Conservation (phyloP, 2,113 vertebrate genomes). For the Morone chrysops region DNA sequence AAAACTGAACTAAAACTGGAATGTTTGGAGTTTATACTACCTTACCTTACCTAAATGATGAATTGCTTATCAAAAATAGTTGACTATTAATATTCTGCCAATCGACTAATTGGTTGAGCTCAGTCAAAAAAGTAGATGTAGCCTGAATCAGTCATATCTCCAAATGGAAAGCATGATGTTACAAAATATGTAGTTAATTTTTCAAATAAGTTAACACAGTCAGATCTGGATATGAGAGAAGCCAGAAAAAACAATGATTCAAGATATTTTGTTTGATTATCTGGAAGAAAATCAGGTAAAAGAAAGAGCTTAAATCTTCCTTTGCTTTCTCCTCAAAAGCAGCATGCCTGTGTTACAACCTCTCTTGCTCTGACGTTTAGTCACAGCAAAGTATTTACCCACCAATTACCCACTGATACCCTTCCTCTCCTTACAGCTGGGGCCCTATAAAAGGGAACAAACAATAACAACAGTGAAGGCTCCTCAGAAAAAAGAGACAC, state of each 20-base stretch:
- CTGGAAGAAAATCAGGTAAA: slow-evolving; percentile 56
- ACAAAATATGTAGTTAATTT: background rate
- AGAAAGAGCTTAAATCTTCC: slow-evolving; percentile 26
- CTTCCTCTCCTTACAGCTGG: slow-evolving; percentile 75
- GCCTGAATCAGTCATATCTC: background rate
- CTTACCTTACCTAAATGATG: background rate
- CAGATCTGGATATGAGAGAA: slow-evolving; percentile 7
- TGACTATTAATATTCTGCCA: background rate
- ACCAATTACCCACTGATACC: slow-evolving; percentile 81
- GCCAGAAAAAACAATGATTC: slow-evolving; percentile 32
- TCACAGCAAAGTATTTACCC: slow-evolving; percentile 81
- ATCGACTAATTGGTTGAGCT: background rate
- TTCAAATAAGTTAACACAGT: background rate
- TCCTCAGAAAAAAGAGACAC: slow-evolving; percentile 65
- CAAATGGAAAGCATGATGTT: background rate
- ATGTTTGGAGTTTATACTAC: too few species aligned
- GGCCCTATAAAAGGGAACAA: slow-evolving; percentile 68
- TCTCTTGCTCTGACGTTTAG: slow-evolving; percentile 74
- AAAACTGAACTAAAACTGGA: too few species aligned
- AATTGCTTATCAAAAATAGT: background rate
- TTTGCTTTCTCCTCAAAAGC: slow-evolving; percentile 57
- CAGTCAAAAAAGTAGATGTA: background rate
- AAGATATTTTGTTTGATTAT: slow-evolving; percentile 55
- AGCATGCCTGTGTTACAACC: slow-evolving; percentile 70
- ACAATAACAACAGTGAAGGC: slow-evolving; percentile 76